Base-by-base conservation (phyloP, 37 sponge, comb jelly and placozoan genomes). In the Lycopodina hypogea region DNA sequence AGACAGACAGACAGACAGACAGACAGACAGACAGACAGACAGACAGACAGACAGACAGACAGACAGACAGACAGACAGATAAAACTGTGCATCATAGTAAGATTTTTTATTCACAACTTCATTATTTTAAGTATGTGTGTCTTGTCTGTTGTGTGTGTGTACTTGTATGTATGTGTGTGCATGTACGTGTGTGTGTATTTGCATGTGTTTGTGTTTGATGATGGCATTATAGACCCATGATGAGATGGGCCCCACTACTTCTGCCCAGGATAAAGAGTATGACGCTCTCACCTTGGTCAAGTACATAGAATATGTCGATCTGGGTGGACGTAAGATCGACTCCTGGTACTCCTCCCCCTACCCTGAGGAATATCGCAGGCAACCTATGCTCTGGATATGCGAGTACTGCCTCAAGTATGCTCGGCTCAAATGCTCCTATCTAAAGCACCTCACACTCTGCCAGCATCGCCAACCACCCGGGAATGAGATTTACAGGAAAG, bases 311-410 rank as follows among this genome's bases (percentile, higher is more conserved):
- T 95, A 86, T 26, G 79, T 97, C 9, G 87, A 90, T 56, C 84
- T 97, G 32, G 98, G 98, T 15, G 84, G 89, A 62, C 94, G 91
- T 55, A 95, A 97, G 76, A 92, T 97, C 1, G 98, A 97, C 79
- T 71, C 95, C 6, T 97, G 98, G 98, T 97, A 97, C 83, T 97
- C 81, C 77, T 92, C 95, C 7, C 98, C 98, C 21, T 97, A 88
- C 64, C 98, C 98, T 26, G 70, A 70, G 14, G 77, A 77, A 32
- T 77, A 77, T 59, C 65, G 77, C 2, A 83, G 41, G 40, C 83
- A 81, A 42, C 64, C 72, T 1, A 88, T 83, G 37, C 90, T 95
- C 28, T 96, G 82, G 80, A 89, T 92, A 69, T 96, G 96, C 67
- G 91, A 96, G 65, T 96, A 87, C 83, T 96, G 96, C 67, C 89